phyloP scores from a whole-genome alignment of 2,113 vertebrate genomes.

The Cottus gobio region DNA sequence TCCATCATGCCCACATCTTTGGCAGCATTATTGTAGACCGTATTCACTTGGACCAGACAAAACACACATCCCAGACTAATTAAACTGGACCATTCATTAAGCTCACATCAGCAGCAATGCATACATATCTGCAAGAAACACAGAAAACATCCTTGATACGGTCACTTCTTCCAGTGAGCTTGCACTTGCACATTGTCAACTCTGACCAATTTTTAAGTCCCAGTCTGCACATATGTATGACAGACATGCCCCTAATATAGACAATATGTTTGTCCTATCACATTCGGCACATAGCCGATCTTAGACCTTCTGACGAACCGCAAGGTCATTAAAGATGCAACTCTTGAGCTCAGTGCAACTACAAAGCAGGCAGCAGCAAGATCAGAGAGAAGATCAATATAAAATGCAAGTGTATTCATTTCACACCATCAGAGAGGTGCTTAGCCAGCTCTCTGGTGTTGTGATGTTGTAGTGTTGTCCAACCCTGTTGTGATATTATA shows the following conservation, averaged over 20 bases:
- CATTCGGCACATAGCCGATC: background rate
- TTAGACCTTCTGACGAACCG: background rate
- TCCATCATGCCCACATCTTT: background rate
- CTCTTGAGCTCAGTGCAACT: background rate
- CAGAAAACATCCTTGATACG: background rate
- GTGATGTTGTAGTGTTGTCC: background rate
- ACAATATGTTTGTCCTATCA: background rate
- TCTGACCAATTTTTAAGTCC: background rate
- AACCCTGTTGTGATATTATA: slow-evolving; percentile 7
- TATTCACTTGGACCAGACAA: background rate
- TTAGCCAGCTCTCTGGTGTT: background rate
- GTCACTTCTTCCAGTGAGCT: background rate
- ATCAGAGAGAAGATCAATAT: background rate
- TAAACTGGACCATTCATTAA: background rate
- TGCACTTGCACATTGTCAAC: background rate
- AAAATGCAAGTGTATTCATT: background rate
- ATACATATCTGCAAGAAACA: background rate
- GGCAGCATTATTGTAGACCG: background rate
- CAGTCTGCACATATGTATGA: slow-evolving; percentile 1
- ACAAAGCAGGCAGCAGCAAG: background rate
- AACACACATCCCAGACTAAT: background rate
- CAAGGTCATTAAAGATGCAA: background rate
- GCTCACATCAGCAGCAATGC: background rate
- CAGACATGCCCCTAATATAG: background rate
- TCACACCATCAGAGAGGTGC: background rate